A percentile compares a stretch with the other conserved stretches of the same genome.
Evolutionary conservation across 2,797 vertebrate genomes (phyloP).

Genomic region (Hapalemur alaotrensis): DNA sequence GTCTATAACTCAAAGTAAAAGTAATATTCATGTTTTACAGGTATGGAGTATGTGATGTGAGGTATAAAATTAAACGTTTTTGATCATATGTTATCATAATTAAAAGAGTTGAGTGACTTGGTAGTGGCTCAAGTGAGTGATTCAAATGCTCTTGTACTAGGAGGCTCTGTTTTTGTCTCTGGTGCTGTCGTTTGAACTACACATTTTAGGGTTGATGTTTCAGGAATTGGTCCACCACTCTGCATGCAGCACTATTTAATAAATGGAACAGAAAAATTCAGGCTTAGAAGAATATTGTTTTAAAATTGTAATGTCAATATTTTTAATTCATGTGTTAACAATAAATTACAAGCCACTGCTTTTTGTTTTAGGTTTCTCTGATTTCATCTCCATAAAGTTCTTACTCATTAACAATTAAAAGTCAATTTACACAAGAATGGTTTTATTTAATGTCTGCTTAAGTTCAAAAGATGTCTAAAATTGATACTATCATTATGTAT

Average conservation of each 20-base stretch:
- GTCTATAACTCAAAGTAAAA: background rate
- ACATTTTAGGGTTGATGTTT: background rate
- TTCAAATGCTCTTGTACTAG: background rate
- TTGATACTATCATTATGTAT: background rate
- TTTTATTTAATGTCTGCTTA: background rate
- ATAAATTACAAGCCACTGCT: background rate
- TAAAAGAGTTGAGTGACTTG: background rate
- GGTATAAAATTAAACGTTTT: background rate
- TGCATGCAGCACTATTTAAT: background rate
- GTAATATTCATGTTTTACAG: background rate
- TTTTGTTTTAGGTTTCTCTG: background rate
- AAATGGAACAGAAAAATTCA: background rate
- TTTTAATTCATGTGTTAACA: slow-evolving; percentile 18
- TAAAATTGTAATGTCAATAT: background rate
- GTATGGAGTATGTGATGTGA: background rate
- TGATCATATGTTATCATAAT: background rate
- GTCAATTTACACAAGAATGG: background rate
- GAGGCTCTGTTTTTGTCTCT: background rate
- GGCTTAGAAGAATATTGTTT: background rate
- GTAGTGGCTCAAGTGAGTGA: background rate
- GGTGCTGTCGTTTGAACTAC: background rate
- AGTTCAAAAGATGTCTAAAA: background rate
- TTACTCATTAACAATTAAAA: slow-evolving; percentile 8
- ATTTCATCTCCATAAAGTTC: background rate
- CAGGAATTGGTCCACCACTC: no score